Percentiles rank a stretch among this genome's conserved stretches.
Conservation (phyloP, 2,113 vertebrate genomes). For the Takifugu bimaculatus region DNA sequence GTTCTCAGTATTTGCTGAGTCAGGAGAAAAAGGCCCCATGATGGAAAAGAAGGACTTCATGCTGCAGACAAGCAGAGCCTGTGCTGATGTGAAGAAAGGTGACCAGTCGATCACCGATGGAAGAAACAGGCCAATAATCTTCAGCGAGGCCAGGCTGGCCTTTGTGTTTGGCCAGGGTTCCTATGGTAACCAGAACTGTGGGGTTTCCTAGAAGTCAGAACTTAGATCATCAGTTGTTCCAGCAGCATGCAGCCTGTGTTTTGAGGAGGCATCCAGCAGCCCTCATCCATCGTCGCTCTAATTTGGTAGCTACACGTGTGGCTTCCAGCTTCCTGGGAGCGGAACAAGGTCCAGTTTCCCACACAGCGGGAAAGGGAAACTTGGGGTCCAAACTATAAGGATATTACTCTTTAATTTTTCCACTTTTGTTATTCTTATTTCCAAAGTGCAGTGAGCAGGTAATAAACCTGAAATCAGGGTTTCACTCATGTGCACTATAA, state of each 20-base stretch:
- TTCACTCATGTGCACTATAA: no score
- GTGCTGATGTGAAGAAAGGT: neutral
- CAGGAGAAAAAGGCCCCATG: no score
- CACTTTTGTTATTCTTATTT: no score
- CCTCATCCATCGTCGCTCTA: constrained; percentile 49
- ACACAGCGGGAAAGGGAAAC: no score
- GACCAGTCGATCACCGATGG: neutral
- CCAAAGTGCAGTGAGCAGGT: no score
- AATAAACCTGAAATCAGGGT: no score
- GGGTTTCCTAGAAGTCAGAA: neutral
- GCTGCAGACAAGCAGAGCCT: no score
- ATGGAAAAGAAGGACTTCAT: no score
- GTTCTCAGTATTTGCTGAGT: no score
- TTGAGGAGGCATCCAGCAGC: constrained; percentile 19
- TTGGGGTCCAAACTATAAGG: no score
- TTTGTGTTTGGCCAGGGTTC: constrained; percentile 14
- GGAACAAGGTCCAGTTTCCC: no score
- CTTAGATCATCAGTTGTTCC: constrained; percentile 22
- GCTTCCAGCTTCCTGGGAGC: constrained; percentile 15
- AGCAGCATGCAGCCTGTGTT: constrained; percentile 29
- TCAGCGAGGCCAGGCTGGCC: constrained; percentile 18
- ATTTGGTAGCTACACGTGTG: constrained; percentile 37
- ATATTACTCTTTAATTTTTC: no score
- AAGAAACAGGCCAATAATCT: constrained; percentile 28
- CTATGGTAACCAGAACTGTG: constrained; percentile 32